Evolutionary conservation across 2,888 invertebrate genomes (phyloP), one percentile per base, ranked within the genome.

Genomic region (Nomada fabriciana): DNA sequence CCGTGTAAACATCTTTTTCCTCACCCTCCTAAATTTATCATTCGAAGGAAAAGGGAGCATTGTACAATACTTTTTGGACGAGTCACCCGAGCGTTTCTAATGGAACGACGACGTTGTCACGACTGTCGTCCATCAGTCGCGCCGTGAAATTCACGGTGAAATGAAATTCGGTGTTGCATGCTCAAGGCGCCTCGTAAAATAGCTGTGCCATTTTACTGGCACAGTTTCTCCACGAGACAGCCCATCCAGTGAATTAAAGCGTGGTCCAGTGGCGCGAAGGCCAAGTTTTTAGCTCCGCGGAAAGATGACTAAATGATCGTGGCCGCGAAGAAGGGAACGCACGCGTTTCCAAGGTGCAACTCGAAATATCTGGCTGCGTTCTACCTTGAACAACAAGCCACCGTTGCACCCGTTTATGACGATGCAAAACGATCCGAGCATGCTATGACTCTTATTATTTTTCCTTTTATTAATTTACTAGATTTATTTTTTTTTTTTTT

Each of bases 131-230:
- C 57, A 63, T 68, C 74, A 76, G 73, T 29, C 43, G 61, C 61
- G 64, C 20, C 65, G 64, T 59, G 77, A 82, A 77, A 77, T 70
- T 63, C 76, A 43, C 64, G 77, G 61, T 76, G 76, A 89, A 87
- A 89, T 84, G 80, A 86, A 91, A 88, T 89, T 87, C 84, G 67
- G 79, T 80, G 83, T 74, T 80, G 67, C 77, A 70, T 82, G 88
- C 86, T 89, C 91, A 90, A 90, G 92, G 91, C 82, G 86, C 82
- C 87, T 89, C 91, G 89, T 91, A 87, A 92, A 91, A 92, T 91
- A 91, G 90, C 89, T 82, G 91, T 82, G 88, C 89, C 87, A 89
- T 91, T 92, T 91, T 87, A 80, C 90, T 92, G 92, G 91, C 92
- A 92, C 92, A 88, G 86, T 91, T 92, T 86, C 82, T 13, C 77